Conservation (phyloP, 1,140 invertebrate species). For the Diploscapter pachys region DNA sequence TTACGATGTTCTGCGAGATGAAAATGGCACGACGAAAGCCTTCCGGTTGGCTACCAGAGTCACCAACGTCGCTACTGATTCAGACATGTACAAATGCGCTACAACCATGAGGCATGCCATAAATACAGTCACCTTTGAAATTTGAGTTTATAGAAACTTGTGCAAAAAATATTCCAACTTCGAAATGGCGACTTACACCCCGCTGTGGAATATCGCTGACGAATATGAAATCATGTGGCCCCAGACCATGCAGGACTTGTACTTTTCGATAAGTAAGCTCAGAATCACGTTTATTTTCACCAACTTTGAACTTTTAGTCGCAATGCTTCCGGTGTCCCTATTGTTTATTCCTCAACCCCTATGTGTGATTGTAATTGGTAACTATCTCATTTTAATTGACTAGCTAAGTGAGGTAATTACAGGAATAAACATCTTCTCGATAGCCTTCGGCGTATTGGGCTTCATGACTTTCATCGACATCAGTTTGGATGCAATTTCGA, state of each 20-base stretch:
- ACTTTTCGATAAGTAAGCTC: slow-evolving; percentile 45
- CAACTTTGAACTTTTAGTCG: slow-evolving; percentile 64
- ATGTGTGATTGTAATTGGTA: slow-evolving; percentile 86
- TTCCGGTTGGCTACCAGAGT: slow-evolving; percentile 45
- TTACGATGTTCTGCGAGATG: slow-evolving; percentile 41
- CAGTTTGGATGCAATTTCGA: slow-evolving; percentile 90
- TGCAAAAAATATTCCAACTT: slow-evolving; percentile 26
- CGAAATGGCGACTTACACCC: slow-evolving; percentile 41
- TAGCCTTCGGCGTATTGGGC: slow-evolving; percentile 86
- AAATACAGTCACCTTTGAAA: neutral
- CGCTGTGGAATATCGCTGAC: slow-evolving; percentile 51
- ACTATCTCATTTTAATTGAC: slow-evolving; percentile 69
- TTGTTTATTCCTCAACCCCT: slow-evolving; percentile 89
- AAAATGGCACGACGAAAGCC: neutral
- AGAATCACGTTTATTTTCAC: neutral
- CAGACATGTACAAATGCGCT: slow-evolving; percentile 39
- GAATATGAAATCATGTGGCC: slow-evolving; percentile 54
- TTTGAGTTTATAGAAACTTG: slow-evolving; percentile 27
- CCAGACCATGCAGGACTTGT: slow-evolving; percentile 52
- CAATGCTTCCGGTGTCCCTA: slow-evolving; percentile 91
- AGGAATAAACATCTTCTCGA: slow-evolving; percentile 65
- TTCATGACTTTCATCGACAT: slow-evolving; percentile 94
- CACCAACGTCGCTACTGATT: slow-evolving; percentile 38
- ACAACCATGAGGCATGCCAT: slow-evolving; percentile 29
- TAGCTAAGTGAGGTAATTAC: neutral